A percentile compares a stretch with the other conserved stretches of the same genome.
Evolutionary conservation across 2,888 invertebrate genomes (phyloP).

Genomic region (Perdita meconis): DNA sequence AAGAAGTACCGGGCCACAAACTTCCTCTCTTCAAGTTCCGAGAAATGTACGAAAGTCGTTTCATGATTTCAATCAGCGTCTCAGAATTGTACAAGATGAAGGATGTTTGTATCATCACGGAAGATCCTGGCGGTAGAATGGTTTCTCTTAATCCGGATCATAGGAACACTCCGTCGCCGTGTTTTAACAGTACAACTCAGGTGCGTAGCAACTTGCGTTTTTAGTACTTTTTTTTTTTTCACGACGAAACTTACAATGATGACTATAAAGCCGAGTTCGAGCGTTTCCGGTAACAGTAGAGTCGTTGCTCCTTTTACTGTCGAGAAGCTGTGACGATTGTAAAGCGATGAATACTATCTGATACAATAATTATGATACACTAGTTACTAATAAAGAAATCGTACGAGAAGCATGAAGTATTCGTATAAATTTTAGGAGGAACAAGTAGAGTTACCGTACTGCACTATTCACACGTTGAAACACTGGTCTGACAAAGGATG

Average conservation of each 20-base stretch:
- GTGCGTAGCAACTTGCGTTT: constrained; percentile 63
- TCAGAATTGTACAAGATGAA: constrained; percentile 90
- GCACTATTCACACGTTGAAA: constrained; percentile 88
- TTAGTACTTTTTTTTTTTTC: neutral
- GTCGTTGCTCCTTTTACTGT: constrained; percentile 74
- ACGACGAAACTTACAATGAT: constrained; percentile 72
- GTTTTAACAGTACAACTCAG: constrained; percentile 77
- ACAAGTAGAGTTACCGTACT: constrained; percentile 87
- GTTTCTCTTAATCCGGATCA: constrained; percentile 89
- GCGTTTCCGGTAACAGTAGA: constrained; percentile 74
- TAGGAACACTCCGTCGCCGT: constrained; percentile 86
- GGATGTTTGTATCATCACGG: constrained; percentile 91
- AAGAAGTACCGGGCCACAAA: constrained; percentile 90
- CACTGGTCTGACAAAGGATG: constrained; percentile 88
- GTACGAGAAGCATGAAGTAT: neutral
- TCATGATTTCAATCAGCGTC: constrained; percentile 90
- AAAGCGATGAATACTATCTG: constrained; percentile 63
- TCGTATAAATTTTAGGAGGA: constrained; percentile 80
- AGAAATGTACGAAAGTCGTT: constrained; percentile 92
- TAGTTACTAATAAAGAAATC: neutral
- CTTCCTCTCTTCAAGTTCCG: constrained; percentile 93
- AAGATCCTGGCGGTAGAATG: constrained; percentile 89
- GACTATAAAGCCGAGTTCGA: constrained; percentile 81
- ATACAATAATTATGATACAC: constrained; percentile 15
- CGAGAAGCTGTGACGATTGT: constrained; percentile 75